A percentile compares a stretch with the other conserved stretches of the same genome.
phyloP scores from a whole-genome alignment of 2,888 invertebrate species.

The Pseudococcus viburni region DNA sequence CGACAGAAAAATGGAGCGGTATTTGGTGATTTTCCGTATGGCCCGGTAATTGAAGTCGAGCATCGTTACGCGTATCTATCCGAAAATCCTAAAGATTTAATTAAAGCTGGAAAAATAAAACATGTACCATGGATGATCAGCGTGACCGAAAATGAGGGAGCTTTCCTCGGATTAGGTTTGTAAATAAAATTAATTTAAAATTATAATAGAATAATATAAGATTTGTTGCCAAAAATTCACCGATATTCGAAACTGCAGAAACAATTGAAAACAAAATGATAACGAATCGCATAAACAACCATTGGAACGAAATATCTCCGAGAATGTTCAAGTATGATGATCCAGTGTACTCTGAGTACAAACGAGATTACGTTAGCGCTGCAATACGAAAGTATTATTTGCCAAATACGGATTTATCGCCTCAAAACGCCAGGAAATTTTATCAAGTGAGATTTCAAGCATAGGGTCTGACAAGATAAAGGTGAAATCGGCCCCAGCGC shows the following conservation, averaged over 20 bases:
- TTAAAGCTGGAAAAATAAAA: not conserved
- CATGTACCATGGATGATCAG: not conserved
- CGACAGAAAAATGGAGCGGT: not conserved
- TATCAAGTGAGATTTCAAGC: not conserved
- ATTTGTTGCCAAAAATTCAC: not conserved
- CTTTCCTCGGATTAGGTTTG: not conserved
- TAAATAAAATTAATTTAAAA: too few species aligned
- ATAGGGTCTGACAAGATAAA: too few species aligned
- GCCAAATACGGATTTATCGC: not conserved
- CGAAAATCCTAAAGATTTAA: not conserved
- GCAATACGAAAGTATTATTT: conserved; percentile 11
- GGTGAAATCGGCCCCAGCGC: too few species aligned
- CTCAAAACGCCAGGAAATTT: not conserved
- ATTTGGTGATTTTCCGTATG: not conserved
- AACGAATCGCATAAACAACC: not conserved
- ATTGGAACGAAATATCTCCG: not conserved
- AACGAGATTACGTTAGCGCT: not conserved
- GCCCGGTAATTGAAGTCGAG: not conserved
- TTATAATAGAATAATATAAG: too few species aligned
- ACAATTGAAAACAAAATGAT: not conserved
- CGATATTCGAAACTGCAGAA: not conserved
- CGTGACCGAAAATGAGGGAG: not conserved
- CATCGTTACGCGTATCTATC: not conserved
- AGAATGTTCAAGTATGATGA: not conserved
- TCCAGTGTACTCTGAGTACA: not conserved